These are phyloP conservation scores for Limnephilus marmoratus DNA, from an alignment of 2,888 invertebrate species.

Conservation along the genomic window DNA sequence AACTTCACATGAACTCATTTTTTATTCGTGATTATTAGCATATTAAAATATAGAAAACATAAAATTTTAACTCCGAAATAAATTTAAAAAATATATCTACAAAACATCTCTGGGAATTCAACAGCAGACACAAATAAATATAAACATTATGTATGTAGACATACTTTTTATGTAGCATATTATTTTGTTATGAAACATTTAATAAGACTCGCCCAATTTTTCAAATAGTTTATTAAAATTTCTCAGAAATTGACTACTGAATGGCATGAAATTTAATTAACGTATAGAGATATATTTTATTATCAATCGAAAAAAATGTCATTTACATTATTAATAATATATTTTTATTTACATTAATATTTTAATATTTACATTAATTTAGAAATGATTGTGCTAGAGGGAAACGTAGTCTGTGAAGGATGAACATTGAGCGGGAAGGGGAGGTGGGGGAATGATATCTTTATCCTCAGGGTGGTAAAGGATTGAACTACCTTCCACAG, in stretches of 20 bases:
- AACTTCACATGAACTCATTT: too few species aligned
- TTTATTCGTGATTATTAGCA: too few species aligned
- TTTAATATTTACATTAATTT: constrained; percentile 55
- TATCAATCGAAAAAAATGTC: constrained; percentile 44
- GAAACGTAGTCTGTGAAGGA: constrained; percentile 65
- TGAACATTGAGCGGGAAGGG: constrained; percentile 59
- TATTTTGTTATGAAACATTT: neutral
- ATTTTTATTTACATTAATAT: constrained; percentile 52
- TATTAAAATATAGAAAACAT: too few species aligned
- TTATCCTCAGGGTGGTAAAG: constrained; percentile 62
- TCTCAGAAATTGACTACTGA: constrained; percentile 62
- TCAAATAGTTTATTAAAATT: constrained; percentile 62
- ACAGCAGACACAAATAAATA: too few species aligned
- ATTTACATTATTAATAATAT: constrained; percentile 40
- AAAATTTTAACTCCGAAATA: too few species aligned
- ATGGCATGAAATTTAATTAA: constrained; percentile 59
- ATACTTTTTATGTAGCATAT: neutral
- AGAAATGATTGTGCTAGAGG: constrained; percentile 63
- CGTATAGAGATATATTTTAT: constrained; percentile 51
- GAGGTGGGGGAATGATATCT: constrained; percentile 61
- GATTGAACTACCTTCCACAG: constrained; percentile 64
- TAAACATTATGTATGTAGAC: too few species aligned
- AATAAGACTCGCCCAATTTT: constrained; percentile 36
- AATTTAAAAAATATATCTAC: too few species aligned
- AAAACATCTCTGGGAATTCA: too few species aligned